These are phyloP conservation scores for Thaleichthys pacificus DNA, from an alignment of 2,797 vertebrate species.

Conservation along the genomic window DNA sequence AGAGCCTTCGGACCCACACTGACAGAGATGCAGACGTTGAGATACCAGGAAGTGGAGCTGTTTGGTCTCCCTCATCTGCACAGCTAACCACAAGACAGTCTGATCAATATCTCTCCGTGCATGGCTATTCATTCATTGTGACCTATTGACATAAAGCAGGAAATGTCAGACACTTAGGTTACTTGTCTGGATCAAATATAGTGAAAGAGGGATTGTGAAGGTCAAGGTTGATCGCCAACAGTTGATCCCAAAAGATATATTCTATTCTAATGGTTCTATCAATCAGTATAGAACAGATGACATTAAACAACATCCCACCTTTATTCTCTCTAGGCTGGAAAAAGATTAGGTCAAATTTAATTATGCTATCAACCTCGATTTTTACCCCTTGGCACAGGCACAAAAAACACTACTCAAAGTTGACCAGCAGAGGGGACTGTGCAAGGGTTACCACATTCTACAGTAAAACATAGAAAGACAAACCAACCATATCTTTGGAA, in stretches of 20 bases:
- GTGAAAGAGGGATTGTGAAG: slow-evolving; percentile 56
- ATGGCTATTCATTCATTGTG: slow-evolving; percentile 57
- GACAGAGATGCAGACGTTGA: slow-evolving; percentile 50
- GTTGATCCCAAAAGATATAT: background rate
- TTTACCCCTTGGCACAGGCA: too few relatives aligned
- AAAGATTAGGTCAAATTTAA: background rate
- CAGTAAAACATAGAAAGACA: background rate
- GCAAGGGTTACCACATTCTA: background rate
- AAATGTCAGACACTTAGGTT: slow-evolving; percentile 71
- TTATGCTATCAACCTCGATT: too few relatives aligned
- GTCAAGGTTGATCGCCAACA: slow-evolving; percentile 47
- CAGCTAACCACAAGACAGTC: slow-evolving; percentile 54
- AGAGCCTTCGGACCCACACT: background rate
- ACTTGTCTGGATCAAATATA: slow-evolving; percentile 49
- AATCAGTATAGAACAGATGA: background rate
- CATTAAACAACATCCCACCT: background rate
- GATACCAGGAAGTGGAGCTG: slow-evolving; percentile 50
- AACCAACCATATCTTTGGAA: background rate
- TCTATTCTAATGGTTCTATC: background rate
- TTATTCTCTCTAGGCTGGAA: background rate
- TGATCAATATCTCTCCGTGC: slow-evolving; percentile 64
- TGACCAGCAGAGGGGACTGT: background rate
- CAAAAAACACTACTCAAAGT: background rate
- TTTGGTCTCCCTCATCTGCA: slow-evolving; percentile 38
- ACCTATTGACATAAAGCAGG: slow-evolving; percentile 69